These are phyloP conservation scores for Paragorgia papillata DNA, from an alignment of 92 coral and sea anemone species.

Conservation along the genomic window DNA sequence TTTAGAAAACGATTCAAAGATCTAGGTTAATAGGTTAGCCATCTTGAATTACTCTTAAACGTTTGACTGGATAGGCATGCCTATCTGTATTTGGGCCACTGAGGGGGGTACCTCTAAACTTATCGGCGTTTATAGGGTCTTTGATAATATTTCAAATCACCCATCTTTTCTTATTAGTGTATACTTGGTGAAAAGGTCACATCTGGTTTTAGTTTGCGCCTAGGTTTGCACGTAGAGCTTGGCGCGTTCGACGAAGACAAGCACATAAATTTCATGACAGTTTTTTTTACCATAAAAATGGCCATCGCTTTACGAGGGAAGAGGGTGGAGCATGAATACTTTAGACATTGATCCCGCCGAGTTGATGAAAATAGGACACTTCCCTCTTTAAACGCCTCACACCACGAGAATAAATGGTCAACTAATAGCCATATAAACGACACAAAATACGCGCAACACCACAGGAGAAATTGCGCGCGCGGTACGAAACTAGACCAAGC, in stretches of 20 bases:
- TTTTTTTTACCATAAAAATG: not conserved
- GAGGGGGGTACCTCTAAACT: too few relatives aligned
- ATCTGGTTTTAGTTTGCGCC: slow-evolving; percentile 31
- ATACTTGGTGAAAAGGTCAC: not conserved
- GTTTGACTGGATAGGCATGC: too few relatives aligned
- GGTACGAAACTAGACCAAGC: too few relatives aligned
- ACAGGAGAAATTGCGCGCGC: slow-evolving; percentile 31
- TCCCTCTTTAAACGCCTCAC: slow-evolving; percentile 38
- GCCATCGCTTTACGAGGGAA: not conserved
- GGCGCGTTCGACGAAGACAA: not conserved
- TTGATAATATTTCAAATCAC: slow-evolving; percentile 13
- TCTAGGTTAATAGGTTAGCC: slow-evolving; percentile 5
- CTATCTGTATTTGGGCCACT: too few relatives aligned
- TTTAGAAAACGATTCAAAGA: not conserved
- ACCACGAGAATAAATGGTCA: slow-evolving; percentile 22
- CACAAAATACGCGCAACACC: slow-evolving; percentile 6
- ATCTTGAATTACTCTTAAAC: not conserved
- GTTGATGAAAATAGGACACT: slow-evolving; percentile 31
- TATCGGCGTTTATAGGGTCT: slow-evolving; percentile 33
- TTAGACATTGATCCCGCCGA: slow-evolving; percentile 10
- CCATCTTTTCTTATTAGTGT: not conserved
- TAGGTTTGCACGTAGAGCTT: too few relatives aligned
- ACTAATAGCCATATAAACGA: slow-evolving; percentile 32
- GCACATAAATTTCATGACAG: slow-evolving; percentile 20
- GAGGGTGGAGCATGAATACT: not conserved